Base-by-base conservation (phyloP, 2,113 vertebrate species). In the Pseudopipra pipra region DNA sequence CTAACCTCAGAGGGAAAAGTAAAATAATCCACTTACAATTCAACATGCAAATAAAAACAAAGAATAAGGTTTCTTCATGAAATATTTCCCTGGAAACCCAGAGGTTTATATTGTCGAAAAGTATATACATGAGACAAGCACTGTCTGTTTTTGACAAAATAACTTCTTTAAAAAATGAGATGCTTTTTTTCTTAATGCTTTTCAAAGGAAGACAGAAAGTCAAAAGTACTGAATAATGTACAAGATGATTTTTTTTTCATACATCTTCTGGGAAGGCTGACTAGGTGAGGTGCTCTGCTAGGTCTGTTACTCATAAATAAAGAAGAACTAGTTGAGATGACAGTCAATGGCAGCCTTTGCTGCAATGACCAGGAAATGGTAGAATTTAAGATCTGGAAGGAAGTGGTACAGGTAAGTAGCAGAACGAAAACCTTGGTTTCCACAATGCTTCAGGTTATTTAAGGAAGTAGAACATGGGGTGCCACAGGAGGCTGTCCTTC, bases 21-120 rank as follows among this genome's bases (percentile, higher is more conserved):
- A 46, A 93, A 93, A 83, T 43, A 92, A 92, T 47, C 35, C 55
- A 37, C 24, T 58, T 19, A 7, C 20, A 89, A 89, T 91, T 85
- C 77, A 70, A 46, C 41, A 83, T 84, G 54, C 22, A 95, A 96
- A 94, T 67, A 70, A 82, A 73, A 89, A 24, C 35, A 93, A 85
- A 90, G 25, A 86, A 51, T 39, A 68, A 91, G 25, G 5, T 70
- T 65, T 78, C 30, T 66, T 70, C 15, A 8, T 83, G 0, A 59
- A 79, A 66, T 71, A 67, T 78, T 68, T 88, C 39, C 49, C 72
- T 83, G 41, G 33, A 87, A 96, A 85, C 30, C 5, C 24, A 58
- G 65, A 86, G 63, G 12, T 93, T 94, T 73, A 25, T 58, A 44
- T 55, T 87, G 67, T 80, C 77, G 63, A 77, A 76, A 85, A 33